Base-by-base conservation (phyloP, 1,140 invertebrate species). In the Eulimnadia texana region DNA sequence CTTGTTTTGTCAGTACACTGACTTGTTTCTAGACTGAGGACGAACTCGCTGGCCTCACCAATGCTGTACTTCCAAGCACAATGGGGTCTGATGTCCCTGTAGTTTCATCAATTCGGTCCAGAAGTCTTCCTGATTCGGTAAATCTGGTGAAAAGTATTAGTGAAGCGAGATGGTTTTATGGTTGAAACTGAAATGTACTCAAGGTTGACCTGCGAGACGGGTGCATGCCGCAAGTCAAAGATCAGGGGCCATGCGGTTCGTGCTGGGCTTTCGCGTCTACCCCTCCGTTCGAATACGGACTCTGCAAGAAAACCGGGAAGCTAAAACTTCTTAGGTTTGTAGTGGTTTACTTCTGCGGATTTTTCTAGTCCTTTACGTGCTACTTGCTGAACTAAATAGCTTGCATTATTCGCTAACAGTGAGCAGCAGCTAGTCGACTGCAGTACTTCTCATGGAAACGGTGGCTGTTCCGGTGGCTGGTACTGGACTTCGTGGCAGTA, bases 401-500 rank as follows among this genome's bases (percentile, higher is more conserved):
- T n/a, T 47, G n/a, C 16, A 50, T 16, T 6, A 3, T n/a, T 50
- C 49, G 22, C 6, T 16, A 1, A 50, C 22, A 63, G 62, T 24
- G 55, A 63, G 47, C 62, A 63, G 22, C 28, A 63, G 22, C 42
- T 63, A 19, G 57, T 63, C 23, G 50, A 59, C 50, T 63, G 62
- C 50, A 22, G 10, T 28, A 19, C 20, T 6, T 22, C 0, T 11
- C 76, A 73, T 61, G 78, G 79, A 6, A 50, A 60, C 49, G 22
- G 22, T 10, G 55, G 56, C 16, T 63, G 62, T n/a, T 9, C 20
- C 42, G 62, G 62, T 28, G 62, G 62, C 3, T 58, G 42, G 25
- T 63, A 60, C 49, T n/a, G 2, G 16, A 3, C 42, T 16, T 29
- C 56, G 11, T 63, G 58, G 56, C 10, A 52, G 11, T 63, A 59